Percentiles rank a stretch among this genome's conserved stretches.
phyloP scores from a whole-genome alignment of 1,140 invertebrate species.

The Gonioctena quinquepunctata region DNA sequence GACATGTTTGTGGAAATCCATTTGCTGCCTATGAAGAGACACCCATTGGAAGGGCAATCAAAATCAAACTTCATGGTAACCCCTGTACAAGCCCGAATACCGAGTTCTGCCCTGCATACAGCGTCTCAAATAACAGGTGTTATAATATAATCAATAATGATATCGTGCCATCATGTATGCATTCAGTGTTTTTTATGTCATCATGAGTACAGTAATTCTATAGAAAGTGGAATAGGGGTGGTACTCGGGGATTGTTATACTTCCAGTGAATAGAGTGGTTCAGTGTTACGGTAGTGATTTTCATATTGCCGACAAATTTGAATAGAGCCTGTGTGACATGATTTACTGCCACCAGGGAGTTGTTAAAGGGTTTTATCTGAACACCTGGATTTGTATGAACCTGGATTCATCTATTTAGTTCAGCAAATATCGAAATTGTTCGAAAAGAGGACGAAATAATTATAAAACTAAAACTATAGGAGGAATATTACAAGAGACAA shows the following conservation, averaged over 20 bases:
- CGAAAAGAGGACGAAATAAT: not conserved
- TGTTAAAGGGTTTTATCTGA: slow-evolving; percentile 7
- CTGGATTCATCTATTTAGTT: not conserved
- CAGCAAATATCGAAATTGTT: not conserved
- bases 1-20: too few species aligned
- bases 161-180: slow-evolving; percentile 14
- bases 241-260: slow-evolving; percentile 8
- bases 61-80: not conserved
- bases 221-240: slow-evolving; percentile 15
- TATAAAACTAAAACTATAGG: too few species aligned
- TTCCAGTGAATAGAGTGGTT: slow-evolving; percentile 4
- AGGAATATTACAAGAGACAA: too few species aligned
- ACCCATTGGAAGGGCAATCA: not conserved
- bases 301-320: slow-evolving; percentile 20
- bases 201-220: slow-evolving; percentile 9
- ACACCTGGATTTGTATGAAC: slow-evolving; percentile 8
- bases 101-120: not conserved
- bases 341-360: slow-evolving; percentile 5
- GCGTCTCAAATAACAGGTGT: slow-evolving; percentile 15
- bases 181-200: slow-evolving; percentile 9
- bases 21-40: not conserved
- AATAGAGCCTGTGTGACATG: slow-evolving; percentile 10
- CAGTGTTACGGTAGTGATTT: not conserved
- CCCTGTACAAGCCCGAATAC: not conserved
- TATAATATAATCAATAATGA: slow-evolving; percentile 3